Conservation (phyloP, 2,797 vertebrate species). For the Setipinna tenuifilis region DNA sequence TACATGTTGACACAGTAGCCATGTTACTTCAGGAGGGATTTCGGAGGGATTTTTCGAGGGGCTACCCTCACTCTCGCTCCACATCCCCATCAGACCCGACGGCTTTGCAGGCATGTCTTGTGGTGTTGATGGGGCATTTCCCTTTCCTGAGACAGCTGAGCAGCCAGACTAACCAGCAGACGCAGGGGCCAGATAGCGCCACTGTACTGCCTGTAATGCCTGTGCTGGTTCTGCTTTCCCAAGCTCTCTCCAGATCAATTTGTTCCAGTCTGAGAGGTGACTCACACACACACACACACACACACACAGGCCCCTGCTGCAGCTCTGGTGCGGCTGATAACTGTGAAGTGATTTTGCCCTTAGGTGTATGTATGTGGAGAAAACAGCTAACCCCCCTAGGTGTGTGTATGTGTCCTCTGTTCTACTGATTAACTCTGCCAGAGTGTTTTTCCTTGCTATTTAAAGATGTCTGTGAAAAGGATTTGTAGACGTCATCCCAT, state of each 20-base stretch:
- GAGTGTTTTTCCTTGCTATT: background rate
- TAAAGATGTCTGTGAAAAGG: constrained; percentile 11
- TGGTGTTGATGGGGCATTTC: too few species aligned
- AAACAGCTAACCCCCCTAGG: background rate
- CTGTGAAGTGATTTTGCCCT: background rate
- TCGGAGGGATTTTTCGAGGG: background rate
- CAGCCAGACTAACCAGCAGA: too few species aligned
- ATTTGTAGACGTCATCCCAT: constrained; percentile 27
- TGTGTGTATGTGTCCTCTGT: background rate
- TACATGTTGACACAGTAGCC: background rate
- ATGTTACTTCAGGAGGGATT: background rate
- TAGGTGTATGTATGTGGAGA: background rate
- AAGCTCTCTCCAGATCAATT: constrained; percentile 19
- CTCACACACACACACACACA: background rate
- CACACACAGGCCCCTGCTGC: background rate
- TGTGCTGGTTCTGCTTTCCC: background rate
- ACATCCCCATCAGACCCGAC: too few species aligned
- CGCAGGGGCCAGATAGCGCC: too few species aligned
- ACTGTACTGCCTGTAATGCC: background rate
- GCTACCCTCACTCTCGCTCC: too few species aligned
- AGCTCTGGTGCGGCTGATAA: background rate
- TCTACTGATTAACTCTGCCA: background rate
- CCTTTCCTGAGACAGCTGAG: too few species aligned
- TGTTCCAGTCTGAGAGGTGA: constrained; percentile 18
- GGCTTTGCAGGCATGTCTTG: too few species aligned